Conservation (phyloP, 1,140 invertebrate species). For the Cryptotermes secundus region DNA sequence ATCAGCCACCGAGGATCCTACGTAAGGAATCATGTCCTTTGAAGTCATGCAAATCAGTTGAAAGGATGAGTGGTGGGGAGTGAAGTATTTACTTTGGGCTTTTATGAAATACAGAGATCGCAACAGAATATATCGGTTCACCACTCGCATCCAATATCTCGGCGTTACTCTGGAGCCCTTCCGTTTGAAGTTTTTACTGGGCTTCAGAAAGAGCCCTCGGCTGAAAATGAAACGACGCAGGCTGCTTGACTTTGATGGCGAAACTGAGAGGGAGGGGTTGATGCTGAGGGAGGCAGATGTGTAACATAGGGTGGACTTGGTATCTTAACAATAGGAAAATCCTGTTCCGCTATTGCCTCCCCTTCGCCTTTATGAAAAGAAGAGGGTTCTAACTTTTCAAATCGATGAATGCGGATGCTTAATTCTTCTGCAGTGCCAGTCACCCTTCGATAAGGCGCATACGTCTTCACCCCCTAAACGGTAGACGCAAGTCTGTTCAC, state of each 20-base stretch:
- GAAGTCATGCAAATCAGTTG: background rate
- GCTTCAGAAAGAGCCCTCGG: background rate
- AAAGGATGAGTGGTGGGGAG: background rate
- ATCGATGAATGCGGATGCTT: background rate
- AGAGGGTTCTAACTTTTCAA: background rate
- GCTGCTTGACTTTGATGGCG: constrained; percentile 3
- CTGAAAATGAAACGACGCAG: background rate
- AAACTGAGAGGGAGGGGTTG: background rate
- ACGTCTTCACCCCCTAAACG: background rate
- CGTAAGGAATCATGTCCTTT: background rate
- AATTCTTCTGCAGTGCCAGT: background rate
- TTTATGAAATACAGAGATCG: background rate
- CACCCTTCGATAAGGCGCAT: background rate
- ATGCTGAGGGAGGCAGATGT: background rate
- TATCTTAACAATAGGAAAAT: background rate
- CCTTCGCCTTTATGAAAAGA: background rate
- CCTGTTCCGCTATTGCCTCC: background rate
- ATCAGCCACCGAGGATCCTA: background rate
- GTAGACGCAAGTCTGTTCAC: background rate
- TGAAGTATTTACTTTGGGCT: background rate
- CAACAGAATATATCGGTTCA: background rate
- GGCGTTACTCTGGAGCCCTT: background rate
- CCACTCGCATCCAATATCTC: background rate
- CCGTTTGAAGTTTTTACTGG: constrained; percentile 2
- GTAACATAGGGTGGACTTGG: background rate